Conservation (phyloP, 1,140 invertebrate genomes). For the Drosophila takahashii region DNA sequence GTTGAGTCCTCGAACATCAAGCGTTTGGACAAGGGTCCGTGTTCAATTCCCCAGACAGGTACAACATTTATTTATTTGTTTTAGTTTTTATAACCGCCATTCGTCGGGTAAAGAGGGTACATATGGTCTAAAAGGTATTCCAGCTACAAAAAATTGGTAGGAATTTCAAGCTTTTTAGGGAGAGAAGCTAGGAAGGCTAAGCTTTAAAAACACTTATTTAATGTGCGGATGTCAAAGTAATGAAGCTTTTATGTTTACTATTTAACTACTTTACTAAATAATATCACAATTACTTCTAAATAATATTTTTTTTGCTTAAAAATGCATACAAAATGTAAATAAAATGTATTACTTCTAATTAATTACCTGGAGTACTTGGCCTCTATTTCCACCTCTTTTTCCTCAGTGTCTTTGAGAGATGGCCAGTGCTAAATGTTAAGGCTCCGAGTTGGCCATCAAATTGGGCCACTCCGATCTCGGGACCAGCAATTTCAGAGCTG, state of each 20-base stretch:
- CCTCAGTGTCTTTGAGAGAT: background rate
- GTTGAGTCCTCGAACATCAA: background rate
- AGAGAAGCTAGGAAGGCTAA: background rate
- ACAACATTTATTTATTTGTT: conserved; percentile 4
- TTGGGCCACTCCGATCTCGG: background rate
- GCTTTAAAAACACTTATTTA: no score
- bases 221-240: no score
- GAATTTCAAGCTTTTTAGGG: background rate
- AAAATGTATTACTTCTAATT: no score
- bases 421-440: background rate
- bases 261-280: no score
- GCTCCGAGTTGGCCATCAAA: conserved; percentile 2
- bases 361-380: no score
- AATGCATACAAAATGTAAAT: no score
- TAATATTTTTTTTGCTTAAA: no score
- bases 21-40: conserved; percentile 3
- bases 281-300: no score
- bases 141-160: background rate
- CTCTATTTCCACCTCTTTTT: background rate
- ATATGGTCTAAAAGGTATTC: background rate
- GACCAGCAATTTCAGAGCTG: conserved; percentile 10
- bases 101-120: conserved; percentile 1
- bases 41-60: conserved; percentile 1
- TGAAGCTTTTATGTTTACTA: no score
- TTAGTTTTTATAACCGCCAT: background rate